phyloP scores from a whole-genome alignment of 2,113 vertebrate species.

The Theristicus caerulescens region DNA sequence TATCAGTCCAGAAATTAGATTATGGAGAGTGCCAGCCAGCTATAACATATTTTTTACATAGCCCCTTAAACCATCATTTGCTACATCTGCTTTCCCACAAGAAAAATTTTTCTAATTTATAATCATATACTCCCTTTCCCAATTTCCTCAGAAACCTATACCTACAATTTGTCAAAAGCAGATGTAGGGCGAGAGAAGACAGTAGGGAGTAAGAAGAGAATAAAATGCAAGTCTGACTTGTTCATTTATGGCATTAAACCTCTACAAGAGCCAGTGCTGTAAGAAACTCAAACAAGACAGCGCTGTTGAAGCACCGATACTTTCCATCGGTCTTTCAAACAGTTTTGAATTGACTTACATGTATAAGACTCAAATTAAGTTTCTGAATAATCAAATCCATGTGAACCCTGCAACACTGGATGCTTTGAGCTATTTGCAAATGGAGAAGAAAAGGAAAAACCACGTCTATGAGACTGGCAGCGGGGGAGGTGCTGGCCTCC shows the following conservation, averaged over 20 bases:
- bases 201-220: not conserved
- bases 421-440: not conserved
- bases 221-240: not conserved
- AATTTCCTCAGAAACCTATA: not conserved
- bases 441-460: not conserved
- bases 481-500: not conserved
- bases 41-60: not conserved
- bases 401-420: not conserved
- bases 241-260: not conserved
- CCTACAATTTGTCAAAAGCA: not conserved
- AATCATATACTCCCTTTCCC: not conserved
- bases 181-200: not conserved
- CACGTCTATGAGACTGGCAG: accelerated
- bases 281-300: not conserved
- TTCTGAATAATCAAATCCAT: not conserved
- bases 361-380: not conserved
- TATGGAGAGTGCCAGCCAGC: not conserved
- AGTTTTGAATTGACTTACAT: not conserved
- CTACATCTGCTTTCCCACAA: slow-evolving; percentile 37
- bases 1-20: not conserved
- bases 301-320: not conserved
- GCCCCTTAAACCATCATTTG: slow-evolving; percentile 8
- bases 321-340: not conserved
- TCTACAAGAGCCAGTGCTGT: not conserved
- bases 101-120: not conserved